Conservation (phyloP, 2,888 invertebrate species). For the Agonopterix alstromeriana region DNA sequence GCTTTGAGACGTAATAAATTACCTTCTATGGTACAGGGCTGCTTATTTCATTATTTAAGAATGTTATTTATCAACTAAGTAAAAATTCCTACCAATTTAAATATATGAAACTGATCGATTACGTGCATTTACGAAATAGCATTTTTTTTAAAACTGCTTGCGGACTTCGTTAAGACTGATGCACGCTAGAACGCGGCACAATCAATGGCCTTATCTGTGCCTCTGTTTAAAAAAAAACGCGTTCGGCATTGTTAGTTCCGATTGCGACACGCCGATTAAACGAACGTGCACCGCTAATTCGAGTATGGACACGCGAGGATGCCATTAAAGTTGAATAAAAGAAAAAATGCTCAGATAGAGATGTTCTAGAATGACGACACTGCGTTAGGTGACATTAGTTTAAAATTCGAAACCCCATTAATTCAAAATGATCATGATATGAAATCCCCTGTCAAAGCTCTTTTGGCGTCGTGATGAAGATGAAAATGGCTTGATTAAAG, state of each 20-base stretch:
- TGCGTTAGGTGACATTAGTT: conserved; percentile 38
- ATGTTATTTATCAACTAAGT: too few species aligned
- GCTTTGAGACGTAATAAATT: conserved; percentile 22
- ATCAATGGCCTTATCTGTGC: conserved; percentile 45
- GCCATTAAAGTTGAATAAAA: conserved; percentile 39
- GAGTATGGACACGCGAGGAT: conserved; percentile 48
- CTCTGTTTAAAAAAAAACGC: conserved; percentile 33
- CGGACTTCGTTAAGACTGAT: conserved; percentile 27
- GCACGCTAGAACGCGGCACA: conserved; percentile 41
- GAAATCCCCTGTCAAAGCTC: too few species aligned
- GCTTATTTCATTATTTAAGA: too few species aligned
- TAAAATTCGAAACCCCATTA: conserved; percentile 63
- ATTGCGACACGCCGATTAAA: conserved; percentile 52
- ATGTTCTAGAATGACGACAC: conserved; percentile 26
- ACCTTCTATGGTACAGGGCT: conserved; percentile 6
- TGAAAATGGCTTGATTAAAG: too few species aligned
- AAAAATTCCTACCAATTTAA: too few species aligned
- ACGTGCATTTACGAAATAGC: too few species aligned
- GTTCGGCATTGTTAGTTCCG: conserved; percentile 49
- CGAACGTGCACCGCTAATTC: conserved; percentile 48
- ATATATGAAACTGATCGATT: too few species aligned
- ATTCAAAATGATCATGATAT: conserved; percentile 51
- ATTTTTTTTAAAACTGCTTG: conserved; percentile 3
- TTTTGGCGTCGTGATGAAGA: too few species aligned
- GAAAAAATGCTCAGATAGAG: conserved; percentile 37